Percentiles rank a stretch among this genome's conserved stretches.
phyloP scores from a whole-genome alignment of 2,888 invertebrate genomes.

The Mesodorylaimus sp. region DNA sequence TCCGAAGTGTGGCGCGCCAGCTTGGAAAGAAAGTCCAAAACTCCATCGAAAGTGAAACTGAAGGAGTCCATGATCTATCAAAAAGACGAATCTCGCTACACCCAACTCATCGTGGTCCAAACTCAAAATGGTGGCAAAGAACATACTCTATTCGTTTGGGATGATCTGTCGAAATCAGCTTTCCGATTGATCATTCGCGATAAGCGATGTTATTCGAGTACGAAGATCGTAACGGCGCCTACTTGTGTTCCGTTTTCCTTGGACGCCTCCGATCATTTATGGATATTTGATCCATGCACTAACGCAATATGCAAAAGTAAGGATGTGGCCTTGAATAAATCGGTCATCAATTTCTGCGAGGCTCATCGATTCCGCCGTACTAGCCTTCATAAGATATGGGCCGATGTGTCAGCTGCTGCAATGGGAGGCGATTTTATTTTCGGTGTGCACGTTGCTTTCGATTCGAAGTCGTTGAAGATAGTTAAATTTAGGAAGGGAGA shows the following conservation, averaged over 20 bases:
- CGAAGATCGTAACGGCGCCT: constrained; percentile 3
- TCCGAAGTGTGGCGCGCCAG: constrained; percentile 10
- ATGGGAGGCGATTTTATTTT: too few species aligned
- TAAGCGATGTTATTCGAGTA: constrained; percentile 1
- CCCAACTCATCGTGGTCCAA: background rate
- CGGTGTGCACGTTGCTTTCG: too few species aligned
- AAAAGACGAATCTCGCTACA: background rate
- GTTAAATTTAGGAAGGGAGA: too few species aligned
- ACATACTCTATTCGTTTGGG: constrained; percentile 2
- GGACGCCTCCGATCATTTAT: constrained; percentile 1
- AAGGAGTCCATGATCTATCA: constrained; percentile 10
- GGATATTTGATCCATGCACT: constrained; percentile 7
- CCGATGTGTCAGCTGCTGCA: too few species aligned
- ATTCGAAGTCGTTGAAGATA: too few species aligned
- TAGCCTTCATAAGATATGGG: too few species aligned
- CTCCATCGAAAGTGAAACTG: constrained; percentile 4
- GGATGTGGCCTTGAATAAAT: background rate
- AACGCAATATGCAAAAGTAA: background rate
- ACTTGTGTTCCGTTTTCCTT: constrained; percentile 4
- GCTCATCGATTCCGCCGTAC: background rate
- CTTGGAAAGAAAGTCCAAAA: constrained; percentile 1
- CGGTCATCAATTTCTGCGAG: background rate
- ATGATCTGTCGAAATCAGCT: constrained; percentile 1
- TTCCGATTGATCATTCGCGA: background rate
- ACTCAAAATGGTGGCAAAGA: constrained; percentile 3